phyloP scores from a whole-genome alignment of 2,797 vertebrate genomes.

The Clarias fuscus region DNA sequence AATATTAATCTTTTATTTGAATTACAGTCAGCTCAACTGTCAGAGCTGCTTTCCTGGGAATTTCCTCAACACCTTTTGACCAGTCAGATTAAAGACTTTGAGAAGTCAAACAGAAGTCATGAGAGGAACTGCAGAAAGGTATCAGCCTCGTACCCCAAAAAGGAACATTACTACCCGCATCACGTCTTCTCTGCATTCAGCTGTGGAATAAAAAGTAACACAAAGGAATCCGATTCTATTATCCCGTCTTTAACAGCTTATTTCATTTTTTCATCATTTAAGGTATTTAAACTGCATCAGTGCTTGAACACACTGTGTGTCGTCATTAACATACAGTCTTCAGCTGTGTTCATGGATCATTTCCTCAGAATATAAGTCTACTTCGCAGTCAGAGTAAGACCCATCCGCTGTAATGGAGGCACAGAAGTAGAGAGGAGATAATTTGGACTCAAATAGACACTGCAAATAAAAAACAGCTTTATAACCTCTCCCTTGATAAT shows the following conservation, averaged over 20 bases:
- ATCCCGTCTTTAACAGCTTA: slow-evolving; percentile 2
- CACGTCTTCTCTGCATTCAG: slow-evolving; percentile 6
- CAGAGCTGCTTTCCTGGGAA: neutral
- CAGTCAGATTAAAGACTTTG: neutral
- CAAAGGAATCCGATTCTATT: neutral
- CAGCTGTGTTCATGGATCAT: slow-evolving; percentile 24
- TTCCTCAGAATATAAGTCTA: neutral
- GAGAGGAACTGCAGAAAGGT: neutral
- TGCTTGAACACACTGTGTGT: neutral
- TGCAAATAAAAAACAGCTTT: slow-evolving; percentile 21
- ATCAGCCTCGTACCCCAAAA: neutral
- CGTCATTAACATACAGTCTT: slow-evolving; percentile 16
- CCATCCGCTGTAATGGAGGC: slow-evolving; percentile 8
- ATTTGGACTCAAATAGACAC: slow-evolving; percentile 21
- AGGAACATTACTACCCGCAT: neutral
- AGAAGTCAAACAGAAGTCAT: slow-evolving; percentile 4
- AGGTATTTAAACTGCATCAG: slow-evolving; percentile 7
- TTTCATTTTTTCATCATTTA: slow-evolving; percentile 27
- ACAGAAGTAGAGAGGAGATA: neutral
- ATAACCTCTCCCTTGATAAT: slow-evolving; percentile 13
- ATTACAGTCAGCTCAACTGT: neutral
- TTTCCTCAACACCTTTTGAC: neutral
- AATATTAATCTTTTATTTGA: neutral
- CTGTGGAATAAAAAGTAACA: slow-evolving; percentile 7
- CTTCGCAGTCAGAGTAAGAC: neutral